A percentile compares a stretch with the other conserved stretches of the same genome.
These are phyloP conservation scores for Cassiopea andromeda DNA, from an alignment of 30 jellyfish, hydroid and myxozoan species.

Conservation along the genomic window DNA sequence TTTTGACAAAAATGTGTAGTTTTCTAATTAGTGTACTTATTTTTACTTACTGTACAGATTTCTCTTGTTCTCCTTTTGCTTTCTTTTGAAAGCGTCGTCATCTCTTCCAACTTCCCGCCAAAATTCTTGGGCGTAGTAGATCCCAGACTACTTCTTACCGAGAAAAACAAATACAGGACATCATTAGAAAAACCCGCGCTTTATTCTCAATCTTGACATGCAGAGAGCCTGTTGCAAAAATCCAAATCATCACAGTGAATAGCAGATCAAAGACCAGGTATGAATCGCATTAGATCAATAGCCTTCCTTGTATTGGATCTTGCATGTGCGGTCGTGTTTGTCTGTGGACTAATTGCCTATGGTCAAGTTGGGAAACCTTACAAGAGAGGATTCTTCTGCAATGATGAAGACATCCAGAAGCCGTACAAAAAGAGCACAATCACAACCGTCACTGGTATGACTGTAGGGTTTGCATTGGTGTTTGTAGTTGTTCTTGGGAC, in stretches of 20 bases:
- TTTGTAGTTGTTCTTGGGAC: constrained; percentile 52
- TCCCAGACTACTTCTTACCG: too few relatives aligned
- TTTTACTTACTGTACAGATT: too few relatives aligned
- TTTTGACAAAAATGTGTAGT: too few relatives aligned
- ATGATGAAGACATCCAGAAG: constrained; percentile 83
- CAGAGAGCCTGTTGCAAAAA: too few relatives aligned
- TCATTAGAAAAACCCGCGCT: too few relatives aligned
- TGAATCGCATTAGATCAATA: background rate
- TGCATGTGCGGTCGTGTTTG: constrained; percentile 13
- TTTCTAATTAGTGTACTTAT: too few relatives aligned
- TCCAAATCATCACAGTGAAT: background rate
- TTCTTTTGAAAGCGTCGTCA: too few relatives aligned
- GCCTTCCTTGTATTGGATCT: constrained; percentile 10
- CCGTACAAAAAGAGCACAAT: constrained; percentile 88
- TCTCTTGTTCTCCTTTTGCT: too few relatives aligned
- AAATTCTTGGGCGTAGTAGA: too few relatives aligned
- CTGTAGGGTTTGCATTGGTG: constrained; percentile 58
- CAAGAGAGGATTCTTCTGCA: constrained; percentile 87
- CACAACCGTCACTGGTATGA: constrained; percentile 62
- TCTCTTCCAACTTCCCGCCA: too few relatives aligned
- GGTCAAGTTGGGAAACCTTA: constrained; percentile 74
- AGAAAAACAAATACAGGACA: too few relatives aligned
- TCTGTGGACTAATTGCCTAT: constrained; percentile 53
- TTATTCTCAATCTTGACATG: too few relatives aligned
- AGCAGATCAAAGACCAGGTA: background rate